These are phyloP conservation scores for Lycodopsis pacificus DNA, from an alignment of 2,797 vertebrate genomes.

Conservation along the genomic window DNA sequence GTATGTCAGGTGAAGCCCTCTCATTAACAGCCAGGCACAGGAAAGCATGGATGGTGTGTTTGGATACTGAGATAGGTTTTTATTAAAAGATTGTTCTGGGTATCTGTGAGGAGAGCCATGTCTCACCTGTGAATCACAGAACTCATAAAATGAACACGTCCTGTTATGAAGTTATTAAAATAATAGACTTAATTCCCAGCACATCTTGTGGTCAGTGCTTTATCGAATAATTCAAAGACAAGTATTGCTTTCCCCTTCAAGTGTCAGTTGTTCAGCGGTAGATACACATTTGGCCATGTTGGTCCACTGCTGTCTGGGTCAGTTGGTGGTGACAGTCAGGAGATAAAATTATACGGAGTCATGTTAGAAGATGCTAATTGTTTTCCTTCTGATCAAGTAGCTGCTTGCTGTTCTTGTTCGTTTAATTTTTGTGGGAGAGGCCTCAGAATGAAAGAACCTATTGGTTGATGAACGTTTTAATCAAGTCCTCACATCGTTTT, in stretches of 20 bases:
- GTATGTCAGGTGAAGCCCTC: slow-evolving; percentile 45
- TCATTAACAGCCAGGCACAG: slow-evolving; percentile 36
- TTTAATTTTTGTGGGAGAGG: neutral
- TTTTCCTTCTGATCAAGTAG: neutral
- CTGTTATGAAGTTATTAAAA: neutral
- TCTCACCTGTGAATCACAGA: neutral
- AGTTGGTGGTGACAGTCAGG: neutral
- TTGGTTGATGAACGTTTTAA: neutral
- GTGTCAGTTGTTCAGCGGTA: too few species aligned
- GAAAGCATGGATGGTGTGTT: slow-evolving; percentile 3
- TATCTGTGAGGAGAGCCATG: neutral
- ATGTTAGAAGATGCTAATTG: neutral
- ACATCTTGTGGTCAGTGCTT: neutral
- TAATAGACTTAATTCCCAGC: neutral
- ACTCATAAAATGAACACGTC: neutral
- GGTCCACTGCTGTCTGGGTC: neutral
- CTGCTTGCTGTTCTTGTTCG: neutral
- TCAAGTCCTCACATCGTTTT: slow-evolving; percentile 1
- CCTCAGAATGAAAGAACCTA: neutral
- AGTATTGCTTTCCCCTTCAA: too few species aligned
- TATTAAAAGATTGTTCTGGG: slow-evolving; percentile 11
- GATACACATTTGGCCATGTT: neutral
- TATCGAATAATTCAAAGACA: neutral
- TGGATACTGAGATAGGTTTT: slow-evolving; percentile 6
- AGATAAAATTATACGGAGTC: neutral